Evolutionary conservation across 2,113 vertebrate genomes (phyloP), one percentile per base, ranked within the genome.

Genomic region (Chloropsis hardwickii): DNA sequence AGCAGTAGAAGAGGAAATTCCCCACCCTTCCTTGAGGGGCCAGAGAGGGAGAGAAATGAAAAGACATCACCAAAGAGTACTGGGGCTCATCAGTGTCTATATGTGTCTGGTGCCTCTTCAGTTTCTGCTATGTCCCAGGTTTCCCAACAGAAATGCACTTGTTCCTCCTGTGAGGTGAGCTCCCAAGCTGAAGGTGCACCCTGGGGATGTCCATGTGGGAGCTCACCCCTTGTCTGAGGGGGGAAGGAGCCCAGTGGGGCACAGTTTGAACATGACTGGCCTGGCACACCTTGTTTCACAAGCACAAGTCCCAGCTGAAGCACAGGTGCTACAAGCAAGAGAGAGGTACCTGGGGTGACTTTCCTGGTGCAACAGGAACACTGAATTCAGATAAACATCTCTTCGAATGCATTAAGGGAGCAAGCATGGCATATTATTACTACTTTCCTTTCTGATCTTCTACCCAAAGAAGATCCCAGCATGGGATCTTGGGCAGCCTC

Each of bases 241-340:
- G 44, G 48, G 64, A 94, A 77, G 27, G 31, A 90, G 17, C 12
- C 65, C 53, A 31, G 45, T 8, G 9, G 21, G 35, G 29, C 53
- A 42, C 11, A n/a, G 12, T 33, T 35, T 44, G 65, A 33, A 24
- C 0, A 0, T 11, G 21, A 45, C 45, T 6, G 2, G 27, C 18
- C 64, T 54, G 81, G 54, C n/a, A 22, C 50, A 17, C 12, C 11
- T 53, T 16, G 12, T 83, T 79, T 23, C 31, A 16, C 37, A 78
- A 40, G 29, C 29, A n/a, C 0, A 0, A 48, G 24, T 51, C 47
- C 17, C 39, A 45, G 7, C 15, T 81, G 48, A 54, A 62, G 42
- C 13, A 29, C 9, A 5, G 24, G 56, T 62, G 28, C 33, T 39
- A 12, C 12, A 47, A 22, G 23, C 1, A 3, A 53, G 64, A 45